Conservation (phyloP, 2,888 invertebrate genomes). For the Bugula neritina region DNA sequence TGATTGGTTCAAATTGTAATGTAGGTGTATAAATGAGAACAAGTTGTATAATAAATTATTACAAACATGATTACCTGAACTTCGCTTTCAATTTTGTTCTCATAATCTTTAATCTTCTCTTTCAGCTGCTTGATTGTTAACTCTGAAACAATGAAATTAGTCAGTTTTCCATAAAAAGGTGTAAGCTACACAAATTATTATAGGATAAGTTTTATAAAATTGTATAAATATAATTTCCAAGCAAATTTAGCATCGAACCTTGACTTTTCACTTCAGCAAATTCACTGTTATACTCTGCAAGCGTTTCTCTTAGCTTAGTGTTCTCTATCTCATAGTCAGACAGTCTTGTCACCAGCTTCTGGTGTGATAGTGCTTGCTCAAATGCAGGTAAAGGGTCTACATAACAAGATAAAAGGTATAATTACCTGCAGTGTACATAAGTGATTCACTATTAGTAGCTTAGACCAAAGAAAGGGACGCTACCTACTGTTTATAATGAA, state of each 20-base stretch:
- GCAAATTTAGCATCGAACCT: no score
- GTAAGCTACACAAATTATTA: no score
- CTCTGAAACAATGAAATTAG: constrained; percentile 39
- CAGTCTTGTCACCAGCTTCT: constrained; percentile 52
- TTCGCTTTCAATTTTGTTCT: constrained; percentile 54
- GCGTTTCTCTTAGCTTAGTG: constrained; percentile 55
- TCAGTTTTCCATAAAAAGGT: no score
- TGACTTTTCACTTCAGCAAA: constrained; percentile 58
- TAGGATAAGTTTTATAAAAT: no score
- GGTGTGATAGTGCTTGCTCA: constrained; percentile 53
- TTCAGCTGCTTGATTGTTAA: constrained; percentile 57
- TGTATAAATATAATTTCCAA: no score
- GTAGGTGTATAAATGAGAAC: no score
- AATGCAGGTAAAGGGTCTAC: constrained; percentile 56
- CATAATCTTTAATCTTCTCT: constrained; percentile 55
- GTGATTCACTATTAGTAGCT: background rate
- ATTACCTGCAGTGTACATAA: constrained; percentile 28
- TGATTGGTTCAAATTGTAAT: no score
- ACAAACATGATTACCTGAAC: constrained; percentile 52
- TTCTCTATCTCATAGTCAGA: constrained; percentile 57
- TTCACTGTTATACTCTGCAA: constrained; percentile 57
- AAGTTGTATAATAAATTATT: no score
- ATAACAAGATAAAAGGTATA: constrained; percentile 27
- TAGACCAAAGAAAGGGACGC: constrained; percentile 18
- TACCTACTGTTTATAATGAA: background rate